Base-by-base conservation (phyloP, 1,140 invertebrate genomes). In the Samia ricini region DNA sequence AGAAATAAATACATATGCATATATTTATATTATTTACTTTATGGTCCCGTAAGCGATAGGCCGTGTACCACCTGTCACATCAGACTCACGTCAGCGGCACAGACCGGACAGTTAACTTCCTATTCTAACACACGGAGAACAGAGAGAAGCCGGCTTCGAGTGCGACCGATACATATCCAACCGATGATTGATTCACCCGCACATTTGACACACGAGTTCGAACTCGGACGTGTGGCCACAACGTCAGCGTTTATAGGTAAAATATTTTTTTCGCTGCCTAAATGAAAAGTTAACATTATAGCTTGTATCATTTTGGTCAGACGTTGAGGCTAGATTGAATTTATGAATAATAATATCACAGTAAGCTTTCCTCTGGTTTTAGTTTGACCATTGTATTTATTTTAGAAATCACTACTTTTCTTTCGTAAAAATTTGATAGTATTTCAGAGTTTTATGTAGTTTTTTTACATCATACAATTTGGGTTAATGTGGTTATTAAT, bases 111-210 rank as follows among this genome's bases (percentile, higher is more conserved):
- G 33, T 42, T 42, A 42, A 42, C 33, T 42, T 42, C 33, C 33
- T 15, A 42, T 42, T 42, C 33, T 52, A 52, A 52, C 22, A 52
- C 20, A 52, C 51, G n/a, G n/a, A n/a, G n/a, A 15, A 21, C 51
- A 52, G 12, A 57, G 55, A 26, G 29, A 22, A 33, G 48, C 21
- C 42, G 42, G 29, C 20, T 42, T 12, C 54, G 56, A 66, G 78
- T 76, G 70, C 71, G 74, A 76, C 69, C 76, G 79, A 84, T 84
- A 78, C 81, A 72, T 82, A 84, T 84, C 78, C 66, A 74, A 26
- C n/a, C 65, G 74, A 74, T 84, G 81, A 84, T 84, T 80, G 81
- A 84, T 82, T 70, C 71, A 62, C 59, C 71, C 75, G 72, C 75
- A 76, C 69, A 81, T 77, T 81, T 76, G 74, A 79, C 74, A 76